Base-by-base conservation (phyloP, 2,797 vertebrate species). In the Crenichthys baileyi region DNA sequence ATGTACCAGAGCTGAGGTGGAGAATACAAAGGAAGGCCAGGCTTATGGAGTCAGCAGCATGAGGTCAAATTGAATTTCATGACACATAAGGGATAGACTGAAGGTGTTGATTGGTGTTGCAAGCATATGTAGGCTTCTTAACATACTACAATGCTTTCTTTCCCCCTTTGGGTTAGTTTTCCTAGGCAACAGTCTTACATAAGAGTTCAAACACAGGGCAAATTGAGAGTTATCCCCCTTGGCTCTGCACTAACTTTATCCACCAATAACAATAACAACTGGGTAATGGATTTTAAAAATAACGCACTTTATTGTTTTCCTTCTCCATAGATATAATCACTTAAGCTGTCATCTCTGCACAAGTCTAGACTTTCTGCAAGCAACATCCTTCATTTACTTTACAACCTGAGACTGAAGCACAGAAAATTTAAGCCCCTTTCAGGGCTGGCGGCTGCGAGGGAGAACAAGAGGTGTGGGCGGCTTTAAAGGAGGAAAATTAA, bases 401-500 rank as follows among this genome's bases (percentile, higher is more conserved):
- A 56, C 67, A 46, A 39, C 53, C 29, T 73, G 72, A 84, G 56
- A 31, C 65, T 7, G 61, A 8, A 1, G n/a, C 76, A 73, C 73
- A 78, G 75, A 80, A 76, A 77, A 78, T 73, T 31, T 13, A 76
- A 7, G 41, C 73, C 76, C 80, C 76, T 67, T 63, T 75, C 29
- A 65, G 18, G 18, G 65, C 44, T 79, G 51, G 76, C 18, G 56
- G 73, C 85, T 84, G 36, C 8, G 13, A 75, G 72, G 81, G 80
- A 65, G 82, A 87, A 83, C 55, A 76, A 70, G 75, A 83, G 80
- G 77, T 65, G 84, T 79, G 81, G 84, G 85, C 75, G 1, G 80
- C 46, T 5, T 44, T 75, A 78, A 85, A 85, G 76, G 48, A 79
- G 80, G 72, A 15, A 85, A 91, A 91, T 91, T 0, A 90, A 93